Evolutionary conservation across 2,113 vertebrate species (phyloP).

Genomic region (Lamprotornis superbus): DNA sequence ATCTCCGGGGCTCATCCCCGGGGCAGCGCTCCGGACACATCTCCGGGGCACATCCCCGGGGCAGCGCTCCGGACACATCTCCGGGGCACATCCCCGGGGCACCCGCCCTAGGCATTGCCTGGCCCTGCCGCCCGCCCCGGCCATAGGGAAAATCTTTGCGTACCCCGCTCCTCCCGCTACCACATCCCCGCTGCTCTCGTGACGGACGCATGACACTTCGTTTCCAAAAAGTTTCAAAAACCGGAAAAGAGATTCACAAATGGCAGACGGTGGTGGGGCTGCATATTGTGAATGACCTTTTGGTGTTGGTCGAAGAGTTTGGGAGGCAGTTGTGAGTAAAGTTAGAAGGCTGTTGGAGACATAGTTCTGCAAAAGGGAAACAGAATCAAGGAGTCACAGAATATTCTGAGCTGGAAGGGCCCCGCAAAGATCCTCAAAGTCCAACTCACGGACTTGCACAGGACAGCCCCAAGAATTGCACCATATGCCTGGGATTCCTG

Average conservation of each 20-base stretch:
- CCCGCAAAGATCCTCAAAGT: background rate
- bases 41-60: background rate
- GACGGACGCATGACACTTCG: too few species aligned
- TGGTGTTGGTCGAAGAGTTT: background rate
- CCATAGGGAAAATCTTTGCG: too few species aligned
- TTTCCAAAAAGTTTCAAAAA: background rate
- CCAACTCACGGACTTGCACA: background rate
- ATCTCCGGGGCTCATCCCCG: background rate
- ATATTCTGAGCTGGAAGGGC: background rate
- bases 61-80: too few species aligned
- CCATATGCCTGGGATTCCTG: background rate
- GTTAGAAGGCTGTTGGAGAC: background rate
- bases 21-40: too few species aligned
- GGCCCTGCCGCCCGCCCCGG: background rate
- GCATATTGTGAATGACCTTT: background rate
- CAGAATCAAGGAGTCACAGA: background rate
- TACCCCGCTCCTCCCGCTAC: background rate
- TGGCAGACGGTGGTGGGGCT: too few species aligned
- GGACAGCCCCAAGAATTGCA: background rate
- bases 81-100: background rate
- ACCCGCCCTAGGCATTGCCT: background rate
- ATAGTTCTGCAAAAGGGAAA: background rate
- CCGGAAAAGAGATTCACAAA: background rate
- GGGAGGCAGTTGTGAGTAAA: background rate
- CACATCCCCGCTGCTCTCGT: too few species aligned